These are phyloP conservation scores for Iguana delicatissima DNA, from an alignment of 2,797 vertebrate species.

Conservation along the genomic window DNA sequence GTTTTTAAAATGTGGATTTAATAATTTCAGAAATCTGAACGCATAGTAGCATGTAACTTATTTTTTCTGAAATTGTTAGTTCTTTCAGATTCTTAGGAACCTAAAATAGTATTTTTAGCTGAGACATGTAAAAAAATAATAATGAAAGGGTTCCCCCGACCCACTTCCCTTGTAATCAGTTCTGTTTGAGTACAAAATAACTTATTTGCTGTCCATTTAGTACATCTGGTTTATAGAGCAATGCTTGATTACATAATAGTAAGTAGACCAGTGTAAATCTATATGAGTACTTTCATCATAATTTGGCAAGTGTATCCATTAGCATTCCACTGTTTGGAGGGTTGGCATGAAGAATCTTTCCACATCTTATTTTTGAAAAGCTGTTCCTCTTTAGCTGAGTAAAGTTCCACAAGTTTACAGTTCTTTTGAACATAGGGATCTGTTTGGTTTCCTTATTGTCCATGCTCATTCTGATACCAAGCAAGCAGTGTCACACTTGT, in stretches of 20 bases:
- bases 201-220: not conserved
- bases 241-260: not conserved
- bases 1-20: constrained; percentile 16
- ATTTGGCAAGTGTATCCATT: not conserved
- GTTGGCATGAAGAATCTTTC: not conserved
- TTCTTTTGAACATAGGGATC: not conserved
- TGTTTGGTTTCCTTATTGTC: not conserved
- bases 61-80: not conserved
- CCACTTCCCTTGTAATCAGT: not conserved
- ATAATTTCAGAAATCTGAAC: constrained; percentile 27
- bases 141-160: not conserved
- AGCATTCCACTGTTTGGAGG: not conserved
- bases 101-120: constrained; percentile 23
- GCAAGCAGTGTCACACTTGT: not conserved
- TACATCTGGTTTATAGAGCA: not conserved
- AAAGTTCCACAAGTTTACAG: not conserved
- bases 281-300: not conserved
- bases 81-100: constrained; percentile 14
- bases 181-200: not conserved
- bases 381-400: not conserved
- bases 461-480: not conserved
- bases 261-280: not conserved
- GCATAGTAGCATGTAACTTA: not conserved
- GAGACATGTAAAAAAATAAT: not conserved
- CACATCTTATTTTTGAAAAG: not conserved